These are phyloP conservation scores for Nemopilema nomurai DNA, from an alignment of 30 jellyfish, hydroid and myxozoan species.

Conservation along the genomic window DNA sequence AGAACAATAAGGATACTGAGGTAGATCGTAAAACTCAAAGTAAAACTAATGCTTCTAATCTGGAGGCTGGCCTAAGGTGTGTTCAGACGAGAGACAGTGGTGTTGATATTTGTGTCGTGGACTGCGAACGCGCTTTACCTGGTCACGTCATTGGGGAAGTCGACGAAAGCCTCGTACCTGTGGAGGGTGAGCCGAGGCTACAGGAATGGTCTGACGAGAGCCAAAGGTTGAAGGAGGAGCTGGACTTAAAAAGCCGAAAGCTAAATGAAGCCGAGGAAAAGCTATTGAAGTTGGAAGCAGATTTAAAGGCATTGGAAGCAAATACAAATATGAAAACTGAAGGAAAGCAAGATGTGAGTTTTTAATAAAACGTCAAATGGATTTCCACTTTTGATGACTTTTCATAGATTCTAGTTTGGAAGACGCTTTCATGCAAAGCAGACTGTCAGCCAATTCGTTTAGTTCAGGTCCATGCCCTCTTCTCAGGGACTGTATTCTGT, in stretches of 20 bases:
- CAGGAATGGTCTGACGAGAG: conserved; percentile 9
- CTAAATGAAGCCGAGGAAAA: conserved; percentile 30
- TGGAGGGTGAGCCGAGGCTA: not conserved
- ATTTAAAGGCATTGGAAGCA: conserved; percentile 1
- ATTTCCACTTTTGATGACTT: not conserved
- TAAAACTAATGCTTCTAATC: not conserved
- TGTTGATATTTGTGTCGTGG: conserved; percentile 38
- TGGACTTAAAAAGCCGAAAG: not conserved
- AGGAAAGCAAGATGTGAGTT: conserved; percentile 6
- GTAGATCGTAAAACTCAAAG: not conserved
- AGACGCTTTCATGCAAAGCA: too few relatives aligned
- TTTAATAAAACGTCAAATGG: not conserved
- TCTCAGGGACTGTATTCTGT: too few relatives aligned
- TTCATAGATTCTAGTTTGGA: too few relatives aligned
- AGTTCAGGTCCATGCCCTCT: too few relatives aligned
- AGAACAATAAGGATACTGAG: not conserved
- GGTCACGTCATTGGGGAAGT: not conserved
- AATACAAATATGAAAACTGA: conserved; percentile 7
- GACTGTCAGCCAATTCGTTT: too few relatives aligned
- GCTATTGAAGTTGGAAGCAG: conserved; percentile 32
- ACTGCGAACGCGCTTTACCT: not conserved
- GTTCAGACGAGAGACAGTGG: conserved; percentile 55
- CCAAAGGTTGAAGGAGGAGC: not conserved
- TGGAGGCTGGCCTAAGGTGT: not conserved
- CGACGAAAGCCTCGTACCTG: not conserved